Percentiles rank a stretch among this genome's conserved stretches.
phyloP scores from a whole-genome alignment of 2,113 vertebrate genomes.

The Myanophis thanlyinensis region DNA sequence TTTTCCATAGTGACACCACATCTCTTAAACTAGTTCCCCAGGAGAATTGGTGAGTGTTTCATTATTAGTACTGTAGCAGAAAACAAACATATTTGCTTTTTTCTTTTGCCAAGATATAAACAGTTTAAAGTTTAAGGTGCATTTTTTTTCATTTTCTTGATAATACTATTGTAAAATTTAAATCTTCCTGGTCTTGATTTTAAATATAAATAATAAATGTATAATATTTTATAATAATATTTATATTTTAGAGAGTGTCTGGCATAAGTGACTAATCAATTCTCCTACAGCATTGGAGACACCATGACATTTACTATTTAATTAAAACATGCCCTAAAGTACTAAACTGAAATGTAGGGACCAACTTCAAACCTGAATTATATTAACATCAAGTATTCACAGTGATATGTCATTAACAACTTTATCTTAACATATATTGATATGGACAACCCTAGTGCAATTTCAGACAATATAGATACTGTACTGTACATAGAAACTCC shows the following conservation, averaged over 20 bases:
- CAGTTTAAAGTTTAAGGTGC: background rate
- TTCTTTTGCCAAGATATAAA: background rate
- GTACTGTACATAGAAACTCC: background rate
- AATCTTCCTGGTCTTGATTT: background rate
- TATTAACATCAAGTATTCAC: background rate
- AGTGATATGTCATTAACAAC: background rate
- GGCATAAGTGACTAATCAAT: background rate
- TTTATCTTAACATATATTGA: background rate
- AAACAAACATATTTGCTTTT: background rate
- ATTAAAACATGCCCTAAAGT: constrained; percentile 13
- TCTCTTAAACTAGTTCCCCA: background rate
- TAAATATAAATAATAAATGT: background rate
- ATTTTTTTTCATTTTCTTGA: background rate
- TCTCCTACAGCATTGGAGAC: constrained; percentile 6
- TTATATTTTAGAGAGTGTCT: background rate
- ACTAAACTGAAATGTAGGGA: constrained; percentile 13
- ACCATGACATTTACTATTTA: background rate
- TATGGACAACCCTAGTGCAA: background rate
- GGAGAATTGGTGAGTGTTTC: background rate
- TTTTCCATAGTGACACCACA: background rate
- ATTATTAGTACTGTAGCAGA: background rate
- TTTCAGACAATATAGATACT: constrained; percentile 20
- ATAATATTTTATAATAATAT: background rate
- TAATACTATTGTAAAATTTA: background rate
- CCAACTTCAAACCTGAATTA: background rate